These are phyloP conservation scores for Platorchestia sp. DNA, from an alignment of 1,140 invertebrate genomes.

Conservation along the genomic window DNA sequence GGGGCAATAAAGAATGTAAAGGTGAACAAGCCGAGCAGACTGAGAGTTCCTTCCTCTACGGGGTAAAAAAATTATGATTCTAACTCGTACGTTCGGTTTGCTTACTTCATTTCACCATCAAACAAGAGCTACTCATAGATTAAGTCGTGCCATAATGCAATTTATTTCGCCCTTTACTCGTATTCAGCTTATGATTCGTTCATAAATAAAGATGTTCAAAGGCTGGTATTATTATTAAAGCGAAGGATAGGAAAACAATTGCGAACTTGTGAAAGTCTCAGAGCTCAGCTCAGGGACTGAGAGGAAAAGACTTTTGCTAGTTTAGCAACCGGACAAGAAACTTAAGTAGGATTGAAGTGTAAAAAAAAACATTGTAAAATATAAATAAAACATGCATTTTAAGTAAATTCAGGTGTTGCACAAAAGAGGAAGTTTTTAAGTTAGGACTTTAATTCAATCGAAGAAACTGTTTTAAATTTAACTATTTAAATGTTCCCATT, in stretches of 20 bases:
- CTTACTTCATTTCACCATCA: background rate
- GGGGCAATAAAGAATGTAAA: background rate
- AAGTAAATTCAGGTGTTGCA: no score
- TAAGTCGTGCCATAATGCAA: background rate
- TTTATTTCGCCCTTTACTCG: background rate
- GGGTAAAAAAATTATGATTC: background rate
- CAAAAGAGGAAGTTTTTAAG: no score
- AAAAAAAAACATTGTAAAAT: background rate
- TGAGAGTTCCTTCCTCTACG: background rate
- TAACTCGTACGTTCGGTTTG: background rate
- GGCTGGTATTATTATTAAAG: background rate
- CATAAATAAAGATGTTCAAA: no score
- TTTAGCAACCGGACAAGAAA: no score
- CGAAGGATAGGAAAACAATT: background rate
- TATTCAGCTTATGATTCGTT: background rate
- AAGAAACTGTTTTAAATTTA: no score
- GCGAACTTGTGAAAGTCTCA: background rate
- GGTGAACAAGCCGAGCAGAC: background rate
- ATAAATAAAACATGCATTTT: background rate
- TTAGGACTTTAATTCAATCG: no score
- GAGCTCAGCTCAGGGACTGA: background rate
- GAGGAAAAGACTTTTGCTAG: no score
- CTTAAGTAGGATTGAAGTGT: background rate
- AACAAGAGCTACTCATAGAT: background rate
- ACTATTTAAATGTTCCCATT: no score